A percentile compares a stretch with the other conserved stretches of the same genome.
Conservation (phyloP, 1,140 invertebrate genomes). For the Coboldia fuscipes region DNA sequence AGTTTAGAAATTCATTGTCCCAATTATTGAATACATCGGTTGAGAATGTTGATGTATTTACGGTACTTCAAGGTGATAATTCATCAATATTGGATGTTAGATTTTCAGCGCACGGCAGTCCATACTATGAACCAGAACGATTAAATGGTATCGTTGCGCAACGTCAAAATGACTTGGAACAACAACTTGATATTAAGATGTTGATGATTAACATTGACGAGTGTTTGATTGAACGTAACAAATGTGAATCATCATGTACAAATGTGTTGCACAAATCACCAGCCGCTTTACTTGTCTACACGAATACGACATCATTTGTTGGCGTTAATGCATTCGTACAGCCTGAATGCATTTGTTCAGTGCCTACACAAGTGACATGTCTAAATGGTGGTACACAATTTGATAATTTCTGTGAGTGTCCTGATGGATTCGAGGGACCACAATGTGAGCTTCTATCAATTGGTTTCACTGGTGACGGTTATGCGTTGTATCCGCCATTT, state of each 20-base stretch:
- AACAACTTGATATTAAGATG: slow-evolving; percentile 45
- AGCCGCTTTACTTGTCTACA: slow-evolving; percentile 58
- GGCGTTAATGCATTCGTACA: slow-evolving; percentile 62
- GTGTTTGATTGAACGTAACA: slow-evolving; percentile 51
- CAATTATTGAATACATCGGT: slow-evolving; percentile 49
- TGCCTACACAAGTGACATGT: slow-evolving; percentile 29
- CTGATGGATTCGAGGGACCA: slow-evolving; percentile 57
- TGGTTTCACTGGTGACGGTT: slow-evolving; percentile 68
- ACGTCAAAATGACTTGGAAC: slow-evolving; percentile 43
- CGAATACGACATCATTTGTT: slow-evolving; percentile 75
- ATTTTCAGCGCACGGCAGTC: slow-evolving; percentile 79
- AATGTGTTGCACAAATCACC: slow-evolving; percentile 47
- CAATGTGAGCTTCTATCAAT: slow-evolving; percentile 74
- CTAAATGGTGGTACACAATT: slow-evolving; percentile 47
- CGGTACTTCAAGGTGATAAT: slow-evolving; percentile 47
- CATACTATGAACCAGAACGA: slow-evolving; percentile 69
- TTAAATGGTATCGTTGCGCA: slow-evolving; percentile 55
- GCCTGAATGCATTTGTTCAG: slow-evolving; percentile 47
- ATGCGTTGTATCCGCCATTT: slow-evolving; percentile 71
- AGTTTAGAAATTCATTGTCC: slow-evolving; percentile 41
- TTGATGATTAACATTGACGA: slow-evolving; percentile 74
- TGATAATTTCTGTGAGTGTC: slow-evolving; percentile 37
- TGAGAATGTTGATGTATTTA: slow-evolving; percentile 82
- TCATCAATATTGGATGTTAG: slow-evolving; percentile 50
- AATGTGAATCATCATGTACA: slow-evolving; percentile 47